Evolutionary conservation across 2,797 vertebrate species (phyloP).

Genomic region (Chrysocyon brachyurus): DNA sequence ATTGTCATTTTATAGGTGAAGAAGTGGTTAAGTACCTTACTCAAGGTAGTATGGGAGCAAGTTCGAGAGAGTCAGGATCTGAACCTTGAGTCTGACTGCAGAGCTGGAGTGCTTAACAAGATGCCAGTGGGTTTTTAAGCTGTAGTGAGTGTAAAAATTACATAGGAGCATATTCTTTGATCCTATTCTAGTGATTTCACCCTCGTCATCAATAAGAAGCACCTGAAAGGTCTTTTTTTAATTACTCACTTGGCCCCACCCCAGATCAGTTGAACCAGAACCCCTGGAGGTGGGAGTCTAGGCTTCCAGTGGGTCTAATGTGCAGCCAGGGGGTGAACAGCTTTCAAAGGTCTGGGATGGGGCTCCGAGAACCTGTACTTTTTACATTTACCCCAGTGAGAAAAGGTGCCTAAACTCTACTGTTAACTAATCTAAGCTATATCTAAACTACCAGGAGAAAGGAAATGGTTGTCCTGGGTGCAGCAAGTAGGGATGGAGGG

Average conservation of each 20-base stretch:
- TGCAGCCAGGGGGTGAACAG: background rate
- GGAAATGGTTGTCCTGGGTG: background rate
- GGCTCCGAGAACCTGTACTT: background rate
- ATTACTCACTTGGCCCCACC: background rate
- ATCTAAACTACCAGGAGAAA: background rate
- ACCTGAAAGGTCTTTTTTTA: background rate
- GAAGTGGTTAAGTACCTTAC: background rate
- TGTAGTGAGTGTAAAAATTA: background rate
- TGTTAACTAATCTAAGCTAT: constrained; percentile 9
- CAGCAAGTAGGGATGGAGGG: background rate
- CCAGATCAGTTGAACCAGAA: background rate
- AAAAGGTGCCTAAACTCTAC: background rate
- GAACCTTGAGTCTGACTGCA: background rate
- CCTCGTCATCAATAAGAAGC: background rate
- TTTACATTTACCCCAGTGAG: background rate
- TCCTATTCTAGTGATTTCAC: background rate
- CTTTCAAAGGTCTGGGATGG: background rate
- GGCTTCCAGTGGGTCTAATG: background rate
- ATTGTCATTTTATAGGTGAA: background rate
- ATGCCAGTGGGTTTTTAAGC: background rate
- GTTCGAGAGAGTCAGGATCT: background rate
- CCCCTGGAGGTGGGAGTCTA: background rate
- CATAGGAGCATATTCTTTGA: background rate
- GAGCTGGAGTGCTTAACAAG: background rate
- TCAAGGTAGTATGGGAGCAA: background rate